Evolutionary conservation across 1,140 invertebrate genomes (phyloP), one percentile per base, ranked within the genome.

Genomic region (Aphis craccivora): DNA sequence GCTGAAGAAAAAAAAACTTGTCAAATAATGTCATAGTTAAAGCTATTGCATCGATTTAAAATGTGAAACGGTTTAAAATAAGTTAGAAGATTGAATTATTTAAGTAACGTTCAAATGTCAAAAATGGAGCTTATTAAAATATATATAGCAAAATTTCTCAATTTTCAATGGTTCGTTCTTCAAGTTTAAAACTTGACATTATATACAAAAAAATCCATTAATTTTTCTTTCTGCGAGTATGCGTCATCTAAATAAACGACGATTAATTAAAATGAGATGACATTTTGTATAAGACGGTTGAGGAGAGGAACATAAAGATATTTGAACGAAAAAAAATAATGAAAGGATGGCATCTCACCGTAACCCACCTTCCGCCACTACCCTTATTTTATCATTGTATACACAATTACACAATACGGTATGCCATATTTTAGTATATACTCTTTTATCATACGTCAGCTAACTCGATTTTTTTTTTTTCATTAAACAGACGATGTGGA

Each of bases 211-310:
- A 76, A n/a, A 76, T 35, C n/a, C 60, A 76, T 76, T 76, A n/a
- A 76, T 76, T 76, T 76, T 76, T 35, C 4, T 76, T 76, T n/a
- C 30, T 35, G 30, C 11, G 14, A 14, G 30, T n/a, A n/a, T 76
- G 60, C 60, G 30, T 76, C n/a, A 76, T 76, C 60, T 76, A 76
- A 76, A 76, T 76, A 35, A n/a, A 76, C 60, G n/a, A 76, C 14
- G 60, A 76, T 76, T 76, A 76, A 76, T 76, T 76, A 76, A 76
- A 76, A 76, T n/a, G 60, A n/a, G 30, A 76, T n/a, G 60, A 35
- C 60, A 76, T 76, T 76, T 76, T 76, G 60, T n/a, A 14, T 76
- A 76, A 76, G 60, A n/a, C 60, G n/a, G n/a, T 76, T 76, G n/a
- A 76, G 60, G 0, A n/a, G 60, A n/a, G 14, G 60, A n/a, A n/a